Conservation (phyloP, 2,888 invertebrate species). For the Apomyelois bistriatella region DNA sequence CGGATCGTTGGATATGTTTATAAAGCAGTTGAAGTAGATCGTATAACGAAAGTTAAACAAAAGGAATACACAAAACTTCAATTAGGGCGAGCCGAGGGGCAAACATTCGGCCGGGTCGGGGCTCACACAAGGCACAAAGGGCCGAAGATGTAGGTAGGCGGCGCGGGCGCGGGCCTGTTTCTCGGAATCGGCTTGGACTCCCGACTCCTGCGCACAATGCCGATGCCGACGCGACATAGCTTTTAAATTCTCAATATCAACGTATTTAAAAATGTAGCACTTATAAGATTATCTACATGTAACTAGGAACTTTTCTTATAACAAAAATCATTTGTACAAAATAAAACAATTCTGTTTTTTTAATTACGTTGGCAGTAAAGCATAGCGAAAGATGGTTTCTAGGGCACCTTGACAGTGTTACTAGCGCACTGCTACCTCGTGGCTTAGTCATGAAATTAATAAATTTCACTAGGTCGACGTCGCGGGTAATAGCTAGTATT, state of each 20-base stretch:
- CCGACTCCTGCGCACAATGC: slow-evolving; percentile 55
- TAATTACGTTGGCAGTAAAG: too few relatives aligned
- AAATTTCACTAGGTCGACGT: too few relatives aligned
- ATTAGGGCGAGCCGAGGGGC: slow-evolving; percentile 40
- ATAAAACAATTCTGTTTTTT: too few relatives aligned
- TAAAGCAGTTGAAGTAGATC: slow-evolving; percentile 17
- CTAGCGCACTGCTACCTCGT: too few relatives aligned
- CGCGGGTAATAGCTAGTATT: too few relatives aligned
- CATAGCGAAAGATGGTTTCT: too few relatives aligned
- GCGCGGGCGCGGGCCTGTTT: slow-evolving; percentile 28
- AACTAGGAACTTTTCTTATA: too few relatives aligned
- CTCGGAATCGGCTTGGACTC: slow-evolving; percentile 26
- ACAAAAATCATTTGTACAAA: too few relatives aligned
- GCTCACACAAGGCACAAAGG: slow-evolving; percentile 52
- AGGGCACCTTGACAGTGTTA: too few relatives aligned
- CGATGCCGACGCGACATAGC: slow-evolving; percentile 36
- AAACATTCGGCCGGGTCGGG: slow-evolving; percentile 41
- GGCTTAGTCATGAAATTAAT: too few relatives aligned
- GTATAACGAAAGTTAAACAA: slow-evolving; percentile 38
- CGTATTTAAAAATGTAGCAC: slow-evolving; percentile 24
- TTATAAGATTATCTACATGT: too few relatives aligned
- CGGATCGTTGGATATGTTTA: slow-evolving; percentile 14
- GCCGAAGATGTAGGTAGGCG: slow-evolving; percentile 48
- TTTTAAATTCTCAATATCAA: slow-evolving; percentile 23
- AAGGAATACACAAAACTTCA: slow-evolving; percentile 40